A percentile compares a stretch with the other conserved stretches of the same genome.
phyloP scores from a whole-genome alignment of 2,888 invertebrate species.

The Agriotes lineatus region DNA sequence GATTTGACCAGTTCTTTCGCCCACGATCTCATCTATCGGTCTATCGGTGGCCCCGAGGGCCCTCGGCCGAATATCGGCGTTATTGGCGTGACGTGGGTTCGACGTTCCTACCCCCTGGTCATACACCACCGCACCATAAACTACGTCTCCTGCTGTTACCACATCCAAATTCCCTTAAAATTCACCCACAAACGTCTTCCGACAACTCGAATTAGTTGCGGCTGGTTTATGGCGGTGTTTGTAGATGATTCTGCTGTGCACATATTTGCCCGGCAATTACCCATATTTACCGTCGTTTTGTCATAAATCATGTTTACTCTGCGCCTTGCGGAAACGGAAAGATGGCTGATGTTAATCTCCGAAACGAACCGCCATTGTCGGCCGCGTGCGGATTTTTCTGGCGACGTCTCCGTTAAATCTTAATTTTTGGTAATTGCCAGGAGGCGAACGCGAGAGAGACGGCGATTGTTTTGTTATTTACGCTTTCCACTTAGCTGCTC shows the following conservation, averaged over 20 bases:
- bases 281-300: slow-evolving; percentile 39
- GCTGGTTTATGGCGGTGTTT: slow-evolving; percentile 41
- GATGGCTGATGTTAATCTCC: slow-evolving; percentile 18
- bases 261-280: slow-evolving; percentile 46
- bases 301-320: slow-evolving; percentile 44
- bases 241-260: slow-evolving; percentile 41
- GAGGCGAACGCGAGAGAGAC: not conserved
- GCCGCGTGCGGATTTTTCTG: not conserved
- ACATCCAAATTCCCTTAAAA: slow-evolving; percentile 49
- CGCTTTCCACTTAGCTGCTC: no score
- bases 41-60: slow-evolving; percentile 51
- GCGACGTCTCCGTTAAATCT: not conserved
- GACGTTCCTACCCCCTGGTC: slow-evolving; percentile 51
- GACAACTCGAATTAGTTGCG: slow-evolving; percentile 37
- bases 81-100: slow-evolving; percentile 56
- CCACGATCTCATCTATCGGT: slow-evolving; percentile 52
- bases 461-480: no score
- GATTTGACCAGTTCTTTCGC: slow-evolving; percentile 44
- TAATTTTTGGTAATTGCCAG: not conserved
- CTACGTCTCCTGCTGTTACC: slow-evolving; percentile 49
- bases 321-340: slow-evolving; percentile 27
- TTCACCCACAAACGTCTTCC: slow-evolving; percentile 42
- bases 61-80: slow-evolving; percentile 53
- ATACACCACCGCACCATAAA: slow-evolving; percentile 50
- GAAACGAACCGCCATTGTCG: slow-evolving; percentile 25